Conservation (phyloP, 2,888 invertebrate species). For the Agrochola circellaris region DNA sequence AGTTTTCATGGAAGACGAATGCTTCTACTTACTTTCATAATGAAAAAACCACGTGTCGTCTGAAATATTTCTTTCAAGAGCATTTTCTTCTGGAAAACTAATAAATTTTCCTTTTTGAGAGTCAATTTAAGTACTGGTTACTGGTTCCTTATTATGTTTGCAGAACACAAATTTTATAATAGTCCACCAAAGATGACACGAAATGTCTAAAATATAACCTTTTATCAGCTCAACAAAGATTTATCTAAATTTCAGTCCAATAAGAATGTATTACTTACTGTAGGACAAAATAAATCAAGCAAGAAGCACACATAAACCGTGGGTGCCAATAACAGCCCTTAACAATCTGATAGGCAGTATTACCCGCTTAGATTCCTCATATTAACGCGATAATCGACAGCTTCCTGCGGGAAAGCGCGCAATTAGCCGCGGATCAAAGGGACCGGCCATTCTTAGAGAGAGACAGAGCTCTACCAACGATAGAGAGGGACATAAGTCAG, state of each 20-base stretch:
- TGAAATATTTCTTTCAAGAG: too few relatives aligned
- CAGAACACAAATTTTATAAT: not conserved
- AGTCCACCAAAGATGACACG: not conserved
- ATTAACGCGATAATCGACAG: constrained; percentile 70
- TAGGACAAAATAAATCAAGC: not conserved
- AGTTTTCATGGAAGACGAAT: not conserved
- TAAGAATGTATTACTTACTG: not conserved
- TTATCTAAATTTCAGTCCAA: not conserved
- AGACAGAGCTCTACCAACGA: constrained; percentile 19
- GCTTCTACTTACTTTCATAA: not conserved
- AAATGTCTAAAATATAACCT: not conserved
- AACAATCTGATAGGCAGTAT: constrained; percentile 15
- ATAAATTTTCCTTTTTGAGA: not conserved
- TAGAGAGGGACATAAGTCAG: constrained; percentile 1
- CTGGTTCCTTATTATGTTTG: not conserved
- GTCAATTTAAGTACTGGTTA: not conserved
- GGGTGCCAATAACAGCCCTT: constrained; percentile 4
- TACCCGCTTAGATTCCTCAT: constrained; percentile 57
- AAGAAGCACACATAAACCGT: constrained; percentile 1
- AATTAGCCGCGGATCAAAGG: constrained; percentile 72
- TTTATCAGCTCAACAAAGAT: not conserved
- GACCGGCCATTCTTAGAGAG: constrained; percentile 56
- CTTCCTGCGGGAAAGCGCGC: constrained; percentile 73
- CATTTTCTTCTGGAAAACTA: not conserved
- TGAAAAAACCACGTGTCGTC: not conserved